These are phyloP conservation scores for Coptodon rendalli DNA, from an alignment of 2,113 vertebrate genomes.

Conservation along the genomic window DNA sequence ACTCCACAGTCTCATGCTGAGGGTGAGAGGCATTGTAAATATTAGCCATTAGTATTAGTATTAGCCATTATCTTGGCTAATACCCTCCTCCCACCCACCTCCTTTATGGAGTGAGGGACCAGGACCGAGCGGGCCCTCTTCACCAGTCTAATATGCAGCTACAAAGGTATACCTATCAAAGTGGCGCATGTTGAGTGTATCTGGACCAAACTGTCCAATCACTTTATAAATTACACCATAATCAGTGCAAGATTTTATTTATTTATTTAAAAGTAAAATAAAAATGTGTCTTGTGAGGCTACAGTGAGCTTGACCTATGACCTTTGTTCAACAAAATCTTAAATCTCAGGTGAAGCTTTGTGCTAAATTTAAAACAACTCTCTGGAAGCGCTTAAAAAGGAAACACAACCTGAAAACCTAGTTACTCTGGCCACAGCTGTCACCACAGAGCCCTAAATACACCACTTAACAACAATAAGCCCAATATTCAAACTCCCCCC, in stretches of 20 bases:
- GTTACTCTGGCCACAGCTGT: not conserved
- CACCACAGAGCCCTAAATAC: not conserved
- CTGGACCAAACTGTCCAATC: not conserved
- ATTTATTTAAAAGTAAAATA: not conserved
- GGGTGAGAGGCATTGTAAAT: not conserved
- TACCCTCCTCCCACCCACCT: not conserved
- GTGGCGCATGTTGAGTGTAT: not conserved
- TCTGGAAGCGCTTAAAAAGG: not conserved
- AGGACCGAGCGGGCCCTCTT: not conserved
- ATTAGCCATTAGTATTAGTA: no score
- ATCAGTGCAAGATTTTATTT: not conserved
- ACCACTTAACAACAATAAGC: not conserved
- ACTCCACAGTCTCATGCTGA: not conserved
- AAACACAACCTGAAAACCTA: not conserved
- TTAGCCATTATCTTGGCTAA: not conserved
- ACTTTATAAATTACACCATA: not conserved
- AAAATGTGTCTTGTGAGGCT: not conserved
- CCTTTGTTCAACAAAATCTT: not conserved
- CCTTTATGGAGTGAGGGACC: not conserved
- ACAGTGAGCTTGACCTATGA: not conserved
- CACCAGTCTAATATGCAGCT: not conserved
- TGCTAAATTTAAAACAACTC: not conserved
- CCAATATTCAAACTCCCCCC: not conserved
- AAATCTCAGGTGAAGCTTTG: not conserved
- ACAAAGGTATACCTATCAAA: not conserved